Base-by-base conservation (phyloP, 2,888 invertebrate genomes). In the Drosophila atroscutellata region DNA sequence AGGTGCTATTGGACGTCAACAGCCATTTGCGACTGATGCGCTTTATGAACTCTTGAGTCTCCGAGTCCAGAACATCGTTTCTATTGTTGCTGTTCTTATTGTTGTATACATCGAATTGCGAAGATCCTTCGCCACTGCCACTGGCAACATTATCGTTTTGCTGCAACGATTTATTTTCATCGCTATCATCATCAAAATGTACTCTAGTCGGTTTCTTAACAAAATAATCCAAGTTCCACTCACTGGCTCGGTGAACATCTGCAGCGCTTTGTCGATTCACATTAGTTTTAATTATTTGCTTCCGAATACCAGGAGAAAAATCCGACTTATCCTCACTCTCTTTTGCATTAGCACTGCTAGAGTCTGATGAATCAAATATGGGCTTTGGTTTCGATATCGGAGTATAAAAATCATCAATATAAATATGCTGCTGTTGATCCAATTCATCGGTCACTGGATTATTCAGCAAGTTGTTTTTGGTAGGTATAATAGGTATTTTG, bases 361-460 rank as follows among this genome's bases (percentile, higher is more conserved):
- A 20, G 7, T 54, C 30, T 4, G 54, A 50, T 28, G 15, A 24
- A 13, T 50, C 28, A 24, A 42, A 39, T 37, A 32, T 55, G 6
- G 36, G 18, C 24, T 52, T 60, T n/a, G 24, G 20, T 32, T 57
- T 37, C 2, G 52, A 42, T 39, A 51, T 67, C 49, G 72, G 57
- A 30, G 75, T 75, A 32, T 88, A 85, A 47, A 79, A 76, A 42
- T 89, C 89, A 58, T 89, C 88, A 54, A 88, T 86, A 34, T 88
- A 88, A 56, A 89, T 88, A 3, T 67, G 34, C 42, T 54, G 61
- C 60, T 50, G 36, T 37, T 55, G 55, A 37, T 60, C 52, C 6
- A 47, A 24, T 42, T 65, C 36, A 15, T 36, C 55, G 78, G 72
- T 36, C 77, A 86, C 18, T 80, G 72, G 6, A 84, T 61, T 45